phyloP scores from a whole-genome alignment of 2,113 vertebrate species.

The Carollia perspicillata region DNA sequence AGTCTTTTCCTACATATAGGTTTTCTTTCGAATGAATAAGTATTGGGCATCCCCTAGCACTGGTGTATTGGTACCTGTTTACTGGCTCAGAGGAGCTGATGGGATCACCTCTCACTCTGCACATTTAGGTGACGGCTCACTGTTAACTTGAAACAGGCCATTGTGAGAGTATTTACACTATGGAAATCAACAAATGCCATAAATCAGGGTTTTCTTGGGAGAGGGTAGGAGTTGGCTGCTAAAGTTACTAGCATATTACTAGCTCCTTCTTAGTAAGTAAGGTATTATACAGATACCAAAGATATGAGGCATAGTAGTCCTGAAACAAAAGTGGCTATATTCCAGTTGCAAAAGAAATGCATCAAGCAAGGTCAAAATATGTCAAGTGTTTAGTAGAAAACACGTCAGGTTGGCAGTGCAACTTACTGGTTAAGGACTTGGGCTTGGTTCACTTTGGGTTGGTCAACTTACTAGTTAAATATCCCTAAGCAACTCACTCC shows the following conservation, averaged over 20 bases:
- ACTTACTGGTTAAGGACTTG: not conserved
- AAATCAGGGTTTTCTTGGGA: not conserved
- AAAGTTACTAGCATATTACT: not conserved
- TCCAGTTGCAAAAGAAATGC: not conserved
- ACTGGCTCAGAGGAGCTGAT: not conserved
- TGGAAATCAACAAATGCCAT: not conserved
- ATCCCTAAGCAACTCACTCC: not conserved
- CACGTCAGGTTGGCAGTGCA: not conserved
- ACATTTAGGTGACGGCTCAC: not conserved
- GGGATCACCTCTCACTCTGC: not conserved
- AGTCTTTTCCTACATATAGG: not conserved
- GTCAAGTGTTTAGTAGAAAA: not conserved
- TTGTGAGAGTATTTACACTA: not conserved
- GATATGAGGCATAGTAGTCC: accelerated
- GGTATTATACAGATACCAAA: not conserved
- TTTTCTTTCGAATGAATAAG: slow-evolving; percentile 4
- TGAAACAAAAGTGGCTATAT: not conserved
- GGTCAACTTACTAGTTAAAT: not conserved
- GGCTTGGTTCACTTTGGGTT: not conserved
- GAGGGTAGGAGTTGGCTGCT: accelerated
- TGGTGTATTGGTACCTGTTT: too few species aligned
- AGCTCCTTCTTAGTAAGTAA: not conserved
- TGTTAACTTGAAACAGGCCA: not conserved
- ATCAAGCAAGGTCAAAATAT: not conserved
- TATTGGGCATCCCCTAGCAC: not conserved